Conservation (phyloP, 2,797 vertebrate genomes). For the Centroberyx gerrardi region DNA sequence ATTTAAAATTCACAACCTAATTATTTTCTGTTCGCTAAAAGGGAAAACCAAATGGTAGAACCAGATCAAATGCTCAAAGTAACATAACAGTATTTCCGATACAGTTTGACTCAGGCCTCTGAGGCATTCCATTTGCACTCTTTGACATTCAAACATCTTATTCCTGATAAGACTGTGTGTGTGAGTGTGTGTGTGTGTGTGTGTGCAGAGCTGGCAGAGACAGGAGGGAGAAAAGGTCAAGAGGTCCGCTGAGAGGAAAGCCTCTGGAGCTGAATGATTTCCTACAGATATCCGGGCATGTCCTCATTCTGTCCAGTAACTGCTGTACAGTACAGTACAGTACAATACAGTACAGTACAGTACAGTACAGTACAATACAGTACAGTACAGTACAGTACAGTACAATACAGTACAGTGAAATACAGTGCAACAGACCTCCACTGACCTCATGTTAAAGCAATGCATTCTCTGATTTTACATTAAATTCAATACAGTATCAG, state of each 20-base stretch:
- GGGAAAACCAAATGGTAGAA: constrained; percentile 31
- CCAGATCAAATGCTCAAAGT: constrained; percentile 11
- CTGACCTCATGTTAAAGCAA: background rate
- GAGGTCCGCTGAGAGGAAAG: constrained; percentile 37
- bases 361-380: too few species aligned
- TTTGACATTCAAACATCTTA: constrained; percentile 65
- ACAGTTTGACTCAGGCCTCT: constrained; percentile 30
- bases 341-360: constrained; percentile 5
- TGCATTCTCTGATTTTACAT: background rate
- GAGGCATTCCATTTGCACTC: constrained; percentile 47
- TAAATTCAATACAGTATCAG: background rate
- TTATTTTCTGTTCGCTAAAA: background rate
- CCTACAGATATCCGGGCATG: constrained; percentile 26
- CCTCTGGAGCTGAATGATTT: constrained; percentile 52
- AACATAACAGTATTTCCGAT: constrained; percentile 18
- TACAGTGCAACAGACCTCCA: constrained; percentile 3
- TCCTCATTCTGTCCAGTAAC: background rate
- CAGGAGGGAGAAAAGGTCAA: constrained; percentile 51
- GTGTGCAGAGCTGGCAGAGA: too few species aligned
- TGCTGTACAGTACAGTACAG: constrained; percentile 1
- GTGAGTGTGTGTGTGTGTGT: too few species aligned
- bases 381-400: background rate
- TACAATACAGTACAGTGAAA: constrained; percentile 6
- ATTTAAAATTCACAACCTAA: constrained; percentile 25
- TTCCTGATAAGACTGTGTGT: constrained; percentile 50